Conservation (phyloP, 2,888 invertebrate species). For the Eupeodes latifasciatus region DNA sequence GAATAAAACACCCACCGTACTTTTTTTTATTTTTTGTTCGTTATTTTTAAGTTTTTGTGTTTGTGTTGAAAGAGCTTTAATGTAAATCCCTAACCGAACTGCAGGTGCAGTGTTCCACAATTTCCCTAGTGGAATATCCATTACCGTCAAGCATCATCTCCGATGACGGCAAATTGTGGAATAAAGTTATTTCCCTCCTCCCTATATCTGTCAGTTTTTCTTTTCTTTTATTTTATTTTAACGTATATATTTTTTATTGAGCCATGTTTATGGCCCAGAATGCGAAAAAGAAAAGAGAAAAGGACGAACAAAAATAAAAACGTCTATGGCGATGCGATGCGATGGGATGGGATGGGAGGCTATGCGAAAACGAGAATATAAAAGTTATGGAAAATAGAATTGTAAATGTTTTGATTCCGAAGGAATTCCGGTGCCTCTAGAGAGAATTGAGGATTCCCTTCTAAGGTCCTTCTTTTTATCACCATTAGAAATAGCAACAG, state of each 20-base stretch:
- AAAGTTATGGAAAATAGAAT: constrained; percentile 65
- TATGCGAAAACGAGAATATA: constrained; percentile 15
- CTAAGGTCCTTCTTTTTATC: constrained; percentile 37
- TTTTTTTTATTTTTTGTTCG: too few relatives aligned
- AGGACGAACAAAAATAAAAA: constrained; percentile 40
- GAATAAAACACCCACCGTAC: constrained; percentile 22
- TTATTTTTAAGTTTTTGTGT: background rate
- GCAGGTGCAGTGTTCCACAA: constrained; percentile 64
- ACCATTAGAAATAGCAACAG: background rate
- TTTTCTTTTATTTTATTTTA: background rate
- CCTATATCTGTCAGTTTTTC: constrained; percentile 21
- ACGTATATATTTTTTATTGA: constrained; percentile 40
- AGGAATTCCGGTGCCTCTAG: constrained; percentile 68
- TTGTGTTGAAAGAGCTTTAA: constrained; percentile 38
- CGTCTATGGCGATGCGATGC: constrained; percentile 8
- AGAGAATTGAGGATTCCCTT: constrained; percentile 21
- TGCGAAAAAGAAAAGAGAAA: constrained; percentile 4
- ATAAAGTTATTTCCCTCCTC: constrained; percentile 62
- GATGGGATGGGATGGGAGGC: constrained; percentile 23
- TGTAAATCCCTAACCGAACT: constrained; percentile 51
- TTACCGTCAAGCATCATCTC: constrained; percentile 52
- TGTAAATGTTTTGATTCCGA: constrained; percentile 69
- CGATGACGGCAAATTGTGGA: constrained; percentile 70
- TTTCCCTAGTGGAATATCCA: constrained; percentile 58
- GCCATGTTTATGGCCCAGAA: constrained; percentile 60